Base-by-base conservation (phyloP, 2,888 invertebrate genomes). In the Ernsta delagoae region DNA sequence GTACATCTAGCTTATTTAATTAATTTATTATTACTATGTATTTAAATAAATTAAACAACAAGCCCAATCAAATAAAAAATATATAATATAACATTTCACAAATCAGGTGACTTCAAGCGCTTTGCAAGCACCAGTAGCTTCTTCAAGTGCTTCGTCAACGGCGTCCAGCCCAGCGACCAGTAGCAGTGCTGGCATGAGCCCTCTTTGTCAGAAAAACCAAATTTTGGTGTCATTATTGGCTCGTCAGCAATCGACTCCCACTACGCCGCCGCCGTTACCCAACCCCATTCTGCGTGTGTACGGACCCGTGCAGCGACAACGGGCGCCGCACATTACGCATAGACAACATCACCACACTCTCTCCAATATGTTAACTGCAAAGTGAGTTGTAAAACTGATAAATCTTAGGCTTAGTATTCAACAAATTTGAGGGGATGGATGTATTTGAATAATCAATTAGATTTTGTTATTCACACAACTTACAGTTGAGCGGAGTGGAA, bases 151-250 rank as follows among this genome's bases (percentile, higher is more conserved):
- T 12, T 83, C 88, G 43, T 78, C 83, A 6, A 80, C 86, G 45
- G 81, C 80, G 24, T 89, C 78, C 60, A 83, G 84, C 24, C 89
- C 86, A 65, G 85, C 88, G n/a, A 80, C 83, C 53, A 78, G 84
- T 5, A 85, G 82, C 74, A 79, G 81, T 72, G 77, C 86, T 54
- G 89, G 89, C 76, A 93, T 90, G 85, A 97, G 96, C 77, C 95
- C 96, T 75, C 92, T 98, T 63, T 97, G 97, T 87, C 96, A 97
- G 86, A 96, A 96, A 83, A 98, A 98, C 86, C 96, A 96, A 85
- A 98, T 98, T 96, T 93, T 98, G 75, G 98, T 97, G 50, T 96
- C 96, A 56, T 88, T 98, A 77, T 89, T 98, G 81, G 97, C 97
- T 65, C 96, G 96, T 83, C 96, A 96, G 77, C 96, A 96, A 73